A percentile compares a stretch with the other conserved stretches of the same genome.
phyloP scores from a whole-genome alignment of 2,113 vertebrate species.

The Gavialis gangeticus region DNA sequence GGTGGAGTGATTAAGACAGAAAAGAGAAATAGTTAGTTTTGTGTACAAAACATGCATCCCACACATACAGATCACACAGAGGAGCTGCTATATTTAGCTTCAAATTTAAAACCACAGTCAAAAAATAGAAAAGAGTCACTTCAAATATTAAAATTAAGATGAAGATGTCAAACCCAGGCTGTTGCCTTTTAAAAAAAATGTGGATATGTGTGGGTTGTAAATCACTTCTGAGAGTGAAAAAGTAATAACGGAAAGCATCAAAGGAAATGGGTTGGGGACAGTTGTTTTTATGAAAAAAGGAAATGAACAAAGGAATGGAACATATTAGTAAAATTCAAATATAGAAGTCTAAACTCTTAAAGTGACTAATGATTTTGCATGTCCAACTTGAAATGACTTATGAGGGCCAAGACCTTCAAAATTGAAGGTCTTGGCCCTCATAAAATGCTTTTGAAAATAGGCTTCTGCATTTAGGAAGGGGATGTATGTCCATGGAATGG shows the following conservation, averaged over 20 bases:
- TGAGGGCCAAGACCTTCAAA: background rate
- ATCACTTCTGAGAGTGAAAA: slow-evolving; percentile 55
- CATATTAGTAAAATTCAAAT: slow-evolving; percentile 43
- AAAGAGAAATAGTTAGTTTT: slow-evolving; percentile 1
- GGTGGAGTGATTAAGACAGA: background rate
- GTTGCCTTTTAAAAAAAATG: background rate
- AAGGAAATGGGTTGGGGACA: slow-evolving; percentile 6
- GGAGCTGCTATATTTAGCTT: slow-evolving; percentile 38
- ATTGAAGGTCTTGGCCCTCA: too few relatives aligned
- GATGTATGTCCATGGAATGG: background rate
- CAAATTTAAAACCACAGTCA: slow-evolving; percentile 24
- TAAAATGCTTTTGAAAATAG: background rate
- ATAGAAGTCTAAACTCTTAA: background rate
- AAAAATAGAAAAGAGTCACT: slow-evolving; percentile 49
- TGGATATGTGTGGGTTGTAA: slow-evolving; percentile 39
- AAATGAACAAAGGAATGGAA: slow-evolving; percentile 43
- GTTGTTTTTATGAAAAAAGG: background rate
- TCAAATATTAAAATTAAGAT: slow-evolving; percentile 33
- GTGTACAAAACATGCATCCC: slow-evolving; percentile 67
- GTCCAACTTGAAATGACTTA: background rate
- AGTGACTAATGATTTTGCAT: background rate
- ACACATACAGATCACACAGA: slow-evolving; percentile 32
- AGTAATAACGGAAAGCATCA: slow-evolving; percentile 3
- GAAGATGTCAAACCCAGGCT: background rate
- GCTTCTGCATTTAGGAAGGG: background rate